These are phyloP conservation scores for Drosophila subsilvestris DNA, from an alignment of 2,888 invertebrate genomes.

Conservation along the genomic window DNA sequence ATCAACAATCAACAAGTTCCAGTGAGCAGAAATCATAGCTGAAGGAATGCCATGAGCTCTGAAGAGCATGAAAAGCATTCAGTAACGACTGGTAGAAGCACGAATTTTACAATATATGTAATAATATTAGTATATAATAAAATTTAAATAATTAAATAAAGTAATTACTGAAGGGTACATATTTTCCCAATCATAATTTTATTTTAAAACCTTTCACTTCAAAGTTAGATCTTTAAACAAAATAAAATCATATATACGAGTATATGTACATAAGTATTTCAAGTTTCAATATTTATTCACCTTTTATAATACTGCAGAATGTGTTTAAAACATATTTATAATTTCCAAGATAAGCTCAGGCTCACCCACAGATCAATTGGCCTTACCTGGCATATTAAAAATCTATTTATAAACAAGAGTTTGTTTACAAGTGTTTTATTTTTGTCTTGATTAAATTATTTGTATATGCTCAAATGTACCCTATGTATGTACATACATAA, in stretches of 20 bases:
- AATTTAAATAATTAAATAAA: neutral
- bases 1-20: constrained; percentile 47
- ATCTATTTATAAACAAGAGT: neutral
- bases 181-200: too few relatives aligned
- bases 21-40: constrained; percentile 9
- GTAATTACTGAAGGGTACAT: neutral
- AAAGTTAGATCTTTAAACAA: neutral
- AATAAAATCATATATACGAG: neutral
- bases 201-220: neutral
- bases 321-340: too few relatives aligned
- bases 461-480: neutral
- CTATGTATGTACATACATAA: neutral
- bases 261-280: neutral
- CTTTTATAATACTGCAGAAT: neutral
- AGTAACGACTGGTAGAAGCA: constrained; percentile 2
- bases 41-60: neutral
- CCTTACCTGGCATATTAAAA: constrained; percentile 15
- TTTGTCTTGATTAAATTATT: constrained; percentile 1
- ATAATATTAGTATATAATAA: too few relatives aligned
- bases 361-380: constrained; percentile 25
- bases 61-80: neutral
- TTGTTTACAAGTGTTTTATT: neutral
- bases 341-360: constrained; percentile 38
- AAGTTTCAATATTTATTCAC: neutral
- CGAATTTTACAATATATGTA: neutral